These are phyloP conservation scores for Drosophila triauraria DNA, from an alignment of 1,140 invertebrate genomes.

Conservation along the genomic window DNA sequence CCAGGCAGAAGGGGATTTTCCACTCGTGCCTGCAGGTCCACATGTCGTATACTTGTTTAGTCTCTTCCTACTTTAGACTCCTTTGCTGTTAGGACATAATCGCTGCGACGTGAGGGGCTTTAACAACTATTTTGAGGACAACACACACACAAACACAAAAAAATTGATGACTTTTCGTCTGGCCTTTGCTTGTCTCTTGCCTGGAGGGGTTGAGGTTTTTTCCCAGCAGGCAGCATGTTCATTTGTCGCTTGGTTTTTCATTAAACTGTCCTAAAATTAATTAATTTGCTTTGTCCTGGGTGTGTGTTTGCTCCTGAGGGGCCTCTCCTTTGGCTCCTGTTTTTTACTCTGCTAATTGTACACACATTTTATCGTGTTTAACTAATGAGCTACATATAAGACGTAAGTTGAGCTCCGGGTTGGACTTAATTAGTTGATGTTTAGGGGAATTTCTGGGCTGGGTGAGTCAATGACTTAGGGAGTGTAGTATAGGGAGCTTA, in stretches of 20 bases:
- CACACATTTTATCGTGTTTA: conserved; percentile 58
- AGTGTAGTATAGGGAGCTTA: background rate
- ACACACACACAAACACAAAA: conserved; percentile 27
- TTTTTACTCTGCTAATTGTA: conserved; percentile 50
- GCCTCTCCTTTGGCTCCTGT: conserved; percentile 2
- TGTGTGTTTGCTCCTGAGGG: conserved; percentile 23
- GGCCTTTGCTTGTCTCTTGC: conserved; percentile 4
- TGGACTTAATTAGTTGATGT: conserved; percentile 22
- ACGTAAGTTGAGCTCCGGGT: conserved; percentile 19
- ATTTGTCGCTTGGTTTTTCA: conserved; percentile 72
- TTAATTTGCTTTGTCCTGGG: conserved; percentile 55
- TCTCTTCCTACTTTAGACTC: background rate
- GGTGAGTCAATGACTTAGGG: conserved; percentile 11
- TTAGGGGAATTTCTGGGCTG: background rate
- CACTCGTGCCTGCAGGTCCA: conserved; percentile 47
- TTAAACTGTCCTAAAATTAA: conserved; percentile 70
- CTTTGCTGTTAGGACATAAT: conserved; percentile 34
- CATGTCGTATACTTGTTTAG: conserved; percentile 71
- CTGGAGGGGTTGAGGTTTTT: conserved; percentile 20
- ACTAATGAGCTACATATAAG: conserved; percentile 51
- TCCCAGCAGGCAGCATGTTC: conserved; percentile 16
- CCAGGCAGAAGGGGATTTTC: conserved; percentile 41
- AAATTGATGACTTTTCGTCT: conserved; percentile 53
- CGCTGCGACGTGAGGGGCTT: conserved; percentile 21
- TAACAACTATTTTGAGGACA: conserved; percentile 31